phyloP scores from a whole-genome alignment of 2,888 invertebrate genomes.

The Polylopha cassiicola region DNA sequence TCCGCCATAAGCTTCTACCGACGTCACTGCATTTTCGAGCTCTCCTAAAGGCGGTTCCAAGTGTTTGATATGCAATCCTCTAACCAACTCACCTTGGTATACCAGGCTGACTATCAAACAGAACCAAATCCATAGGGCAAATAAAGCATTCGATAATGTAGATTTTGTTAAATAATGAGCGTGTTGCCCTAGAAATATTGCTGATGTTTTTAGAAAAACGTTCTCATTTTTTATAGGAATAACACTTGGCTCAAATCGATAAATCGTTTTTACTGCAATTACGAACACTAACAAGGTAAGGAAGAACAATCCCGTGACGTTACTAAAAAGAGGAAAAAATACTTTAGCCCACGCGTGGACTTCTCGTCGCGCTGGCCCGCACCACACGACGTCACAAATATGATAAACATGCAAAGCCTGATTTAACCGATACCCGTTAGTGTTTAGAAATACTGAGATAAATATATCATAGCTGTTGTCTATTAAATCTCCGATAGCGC shows the following conservation, averaged over 20 bases:
- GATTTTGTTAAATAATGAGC: conserved; percentile 38
- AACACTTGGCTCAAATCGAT: conserved; percentile 26
- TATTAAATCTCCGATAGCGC: conserved; percentile 36
- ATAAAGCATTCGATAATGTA: conserved; percentile 38
- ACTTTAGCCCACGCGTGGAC: conserved; percentile 42
- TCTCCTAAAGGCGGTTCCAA: conserved; percentile 40
- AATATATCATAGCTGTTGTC: conserved; percentile 40
- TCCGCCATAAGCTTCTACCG: conserved; percentile 43
- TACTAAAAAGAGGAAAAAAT: conserved; percentile 40
- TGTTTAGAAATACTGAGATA: conserved; percentile 35
- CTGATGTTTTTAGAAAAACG: conserved; percentile 34
- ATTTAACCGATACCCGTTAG: conserved; percentile 31
- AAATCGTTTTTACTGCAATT: conserved; percentile 27
- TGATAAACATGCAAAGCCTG: conserved; percentile 37
- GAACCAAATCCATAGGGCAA: conserved; percentile 53
- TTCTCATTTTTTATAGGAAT: conserved; percentile 24
- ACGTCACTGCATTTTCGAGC: conserved; percentile 37
- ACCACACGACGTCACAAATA: conserved; percentile 39
- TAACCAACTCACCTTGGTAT: conserved; percentile 48
- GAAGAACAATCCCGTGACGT: conserved; percentile 34
- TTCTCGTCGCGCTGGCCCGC: conserved; percentile 40
- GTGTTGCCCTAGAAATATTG: conserved; percentile 47
- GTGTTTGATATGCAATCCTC: conserved; percentile 37
- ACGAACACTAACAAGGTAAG: conserved; percentile 32
- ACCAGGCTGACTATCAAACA: conserved; percentile 48